Base-by-base conservation (phyloP, 2,113 vertebrate genomes). In the Rhea americana region DNA sequence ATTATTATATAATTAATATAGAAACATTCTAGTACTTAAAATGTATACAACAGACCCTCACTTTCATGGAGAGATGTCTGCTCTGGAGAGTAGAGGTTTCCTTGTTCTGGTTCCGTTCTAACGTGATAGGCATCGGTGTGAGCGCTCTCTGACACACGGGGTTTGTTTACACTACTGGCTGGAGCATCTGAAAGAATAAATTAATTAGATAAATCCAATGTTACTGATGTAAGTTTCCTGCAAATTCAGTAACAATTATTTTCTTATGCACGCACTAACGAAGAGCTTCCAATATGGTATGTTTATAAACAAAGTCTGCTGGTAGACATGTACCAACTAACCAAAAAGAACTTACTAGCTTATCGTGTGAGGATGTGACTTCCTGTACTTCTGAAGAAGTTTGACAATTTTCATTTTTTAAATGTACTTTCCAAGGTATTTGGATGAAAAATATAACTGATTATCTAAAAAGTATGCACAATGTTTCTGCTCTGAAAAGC, bases 51-150 rank as follows among this genome's bases (percentile, higher is more conserved):
- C 98, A 98, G 98, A 99, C 98, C 99, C 99, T 99, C 99, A 99
- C 99, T 99, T 99, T 99, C 99, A 98, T 99, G 99, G 82, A 98
- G 99, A 95, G 98, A 99, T 71, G 98, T 98, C 97, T 99, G 99
- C 78, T 99, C 99, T 63, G 98, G 98, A 76, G 99, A 99, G 96
- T 98, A 99, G 96, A 98, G 97, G 93, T 97, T 95, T 90, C 98
- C 98, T 97, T 98, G 99, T 93, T 99, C 99, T 87, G 98, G 97
- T 91, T 99, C 98, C 48, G 98, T 97, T 97, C 98, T 98, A 95
- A 98, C 96, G 96, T 98, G 98, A 97, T 98, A 99, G 96, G 98
- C 98, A 93, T 98, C 98, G 93, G 98, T 97, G 94, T 98, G 98
- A 92, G 97, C 96, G 93, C 97, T 89, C 92, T 99, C 99, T 93